A percentile compares a stretch with the other conserved stretches of the same genome.
phyloP scores from a whole-genome alignment of 2,888 invertebrate species.

The Nymphalis c-album region DNA sequence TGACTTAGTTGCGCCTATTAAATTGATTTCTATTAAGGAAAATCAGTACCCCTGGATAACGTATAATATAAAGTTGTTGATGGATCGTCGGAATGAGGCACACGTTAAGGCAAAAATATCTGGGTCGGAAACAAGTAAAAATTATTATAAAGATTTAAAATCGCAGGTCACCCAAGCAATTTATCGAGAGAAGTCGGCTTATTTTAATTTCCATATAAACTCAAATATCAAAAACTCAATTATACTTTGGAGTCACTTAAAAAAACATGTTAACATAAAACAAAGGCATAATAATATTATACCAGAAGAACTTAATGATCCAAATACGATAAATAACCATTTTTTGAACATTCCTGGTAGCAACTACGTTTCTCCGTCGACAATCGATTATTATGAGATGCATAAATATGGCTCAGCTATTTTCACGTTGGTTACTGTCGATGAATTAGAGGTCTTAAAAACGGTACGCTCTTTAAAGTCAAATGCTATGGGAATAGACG shows the following conservation, averaged over 20 bases:
- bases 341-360: no score
- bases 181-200: neutral
- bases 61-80: constrained; percentile 5
- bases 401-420: neutral
- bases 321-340: no score
- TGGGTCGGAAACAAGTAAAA: neutral
- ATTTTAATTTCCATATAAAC: neutral
- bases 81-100: constrained; percentile 1
- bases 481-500: neutral
- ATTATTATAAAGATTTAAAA: neutral
- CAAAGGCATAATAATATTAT: no score
- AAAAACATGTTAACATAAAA: neutral
- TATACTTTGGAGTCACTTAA: constrained; percentile 5
- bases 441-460: neutral
- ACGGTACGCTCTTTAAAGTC: neutral
- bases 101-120: neutral
- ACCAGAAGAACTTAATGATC: no score
- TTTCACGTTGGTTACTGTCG: neutral
- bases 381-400: neutral
- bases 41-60: neutral
- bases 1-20: neutral
- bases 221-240: constrained; percentile 10
- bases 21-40: neutral
- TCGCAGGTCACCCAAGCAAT: neutral
- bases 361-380: neutral